These are phyloP conservation scores for Carassius carassius DNA, from an alignment of 2,113 vertebrate genomes.

Conservation along the genomic window DNA sequence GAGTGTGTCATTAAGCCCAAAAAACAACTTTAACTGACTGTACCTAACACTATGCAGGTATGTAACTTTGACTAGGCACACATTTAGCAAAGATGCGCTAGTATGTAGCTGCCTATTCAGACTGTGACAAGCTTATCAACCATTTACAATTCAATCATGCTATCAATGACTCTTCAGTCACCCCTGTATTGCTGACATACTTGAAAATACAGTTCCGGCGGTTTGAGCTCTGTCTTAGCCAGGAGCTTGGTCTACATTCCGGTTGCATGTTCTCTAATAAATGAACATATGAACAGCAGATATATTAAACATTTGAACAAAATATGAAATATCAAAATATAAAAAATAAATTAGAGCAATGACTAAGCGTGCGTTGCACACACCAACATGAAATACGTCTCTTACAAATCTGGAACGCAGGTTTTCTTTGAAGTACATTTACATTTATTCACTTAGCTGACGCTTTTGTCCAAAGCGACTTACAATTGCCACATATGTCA, in stretches of 20 bases:
- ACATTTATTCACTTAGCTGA: too few species aligned
- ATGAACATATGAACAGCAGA: too few species aligned
- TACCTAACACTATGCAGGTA: background rate
- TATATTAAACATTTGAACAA: too few species aligned
- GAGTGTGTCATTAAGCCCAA: background rate
- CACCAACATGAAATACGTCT: too few species aligned
- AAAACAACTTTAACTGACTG: background rate
- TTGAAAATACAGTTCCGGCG: background rate
- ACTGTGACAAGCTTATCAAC: background rate
- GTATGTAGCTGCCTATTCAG: background rate
- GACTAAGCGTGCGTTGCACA: too few species aligned
- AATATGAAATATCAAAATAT: too few species aligned
- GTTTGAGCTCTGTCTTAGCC: background rate
- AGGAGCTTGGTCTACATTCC: background rate
- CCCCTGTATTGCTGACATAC: background rate
- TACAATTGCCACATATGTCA: too few species aligned
- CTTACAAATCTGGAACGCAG: too few species aligned
- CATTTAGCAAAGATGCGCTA: constrained; percentile 13
- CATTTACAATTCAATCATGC: background rate
- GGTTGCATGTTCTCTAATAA: too few species aligned
- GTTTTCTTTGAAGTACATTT: too few species aligned
- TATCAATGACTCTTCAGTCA: background rate
- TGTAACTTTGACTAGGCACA: constrained; percentile 20
- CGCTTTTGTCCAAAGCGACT: too few species aligned
- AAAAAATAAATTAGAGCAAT: too few species aligned